Evolutionary conservation across 2,888 invertebrate genomes (phyloP).

Genomic region (Lepidocyrtinus sp.): DNA sequence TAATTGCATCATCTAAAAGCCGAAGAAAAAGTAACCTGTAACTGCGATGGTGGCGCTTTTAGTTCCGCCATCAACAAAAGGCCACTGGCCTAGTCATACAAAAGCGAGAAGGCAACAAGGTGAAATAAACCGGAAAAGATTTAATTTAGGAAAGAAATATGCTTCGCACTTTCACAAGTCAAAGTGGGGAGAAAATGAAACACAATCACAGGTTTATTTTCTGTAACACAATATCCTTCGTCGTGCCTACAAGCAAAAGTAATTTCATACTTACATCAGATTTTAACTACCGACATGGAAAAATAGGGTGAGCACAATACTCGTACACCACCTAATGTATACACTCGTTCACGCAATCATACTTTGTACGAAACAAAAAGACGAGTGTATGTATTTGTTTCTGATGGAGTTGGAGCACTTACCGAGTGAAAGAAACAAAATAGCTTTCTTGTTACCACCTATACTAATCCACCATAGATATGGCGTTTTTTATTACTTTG

Average conservation of each 20-base stretch:
- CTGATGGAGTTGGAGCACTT: no score
- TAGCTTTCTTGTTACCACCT: neutral
- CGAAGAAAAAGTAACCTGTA: neutral
- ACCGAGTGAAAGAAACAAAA: neutral
- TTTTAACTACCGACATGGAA: neutral
- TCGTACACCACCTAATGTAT: neutral
- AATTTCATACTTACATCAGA: neutral
- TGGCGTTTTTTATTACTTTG: no score
- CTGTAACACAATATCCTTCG: slow-evolving; percentile 4
- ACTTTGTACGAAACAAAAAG: neutral
- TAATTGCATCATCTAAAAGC: slow-evolving; percentile 43
- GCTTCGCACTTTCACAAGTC: slow-evolving; percentile 60
- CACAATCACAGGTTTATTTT: slow-evolving; percentile 34
- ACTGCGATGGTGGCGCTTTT: neutral
- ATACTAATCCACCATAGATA: no score
- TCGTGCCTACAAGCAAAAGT: neutral
- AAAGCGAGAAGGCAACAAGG: slow-evolving; percentile 52
- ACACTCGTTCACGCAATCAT: neutral
- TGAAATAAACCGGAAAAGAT: slow-evolving; percentile 65
- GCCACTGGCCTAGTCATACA: slow-evolving; percentile 45
- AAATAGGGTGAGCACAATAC: neutral
- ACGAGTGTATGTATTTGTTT: no score
- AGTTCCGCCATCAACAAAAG: slow-evolving; percentile 32
- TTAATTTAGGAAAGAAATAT: slow-evolving; percentile 61
- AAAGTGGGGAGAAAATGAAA: slow-evolving; percentile 45